A percentile compares a stretch with the other conserved stretches of the same genome.
Evolutionary conservation across 1,140 invertebrate species (phyloP).

Genomic region (Megalopta genalis): DNA sequence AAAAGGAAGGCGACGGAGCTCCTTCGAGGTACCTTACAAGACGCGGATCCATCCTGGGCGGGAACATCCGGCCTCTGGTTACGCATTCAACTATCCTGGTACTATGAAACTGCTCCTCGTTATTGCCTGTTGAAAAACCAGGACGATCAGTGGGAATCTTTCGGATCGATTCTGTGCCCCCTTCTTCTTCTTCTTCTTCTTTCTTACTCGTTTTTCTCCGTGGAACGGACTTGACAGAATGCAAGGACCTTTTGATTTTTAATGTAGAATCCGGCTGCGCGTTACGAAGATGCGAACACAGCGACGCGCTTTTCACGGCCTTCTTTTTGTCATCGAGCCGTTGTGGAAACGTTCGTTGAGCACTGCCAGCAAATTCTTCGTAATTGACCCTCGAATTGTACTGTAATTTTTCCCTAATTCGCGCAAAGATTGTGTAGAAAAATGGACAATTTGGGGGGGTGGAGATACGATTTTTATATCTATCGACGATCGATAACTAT

Average conservation of each 20-base stretch:
- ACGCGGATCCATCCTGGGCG: slow-evolving; percentile 77
- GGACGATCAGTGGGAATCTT: slow-evolving; percentile 55
- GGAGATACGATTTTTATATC: no score
- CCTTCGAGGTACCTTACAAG: slow-evolving; percentile 71
- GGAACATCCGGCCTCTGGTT: slow-evolving; percentile 79
- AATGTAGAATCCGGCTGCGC: no score
- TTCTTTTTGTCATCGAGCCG: no score
- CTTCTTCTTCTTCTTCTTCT: background rate
- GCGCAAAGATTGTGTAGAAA: no score
- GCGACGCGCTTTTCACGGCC: no score
- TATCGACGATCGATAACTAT: no score
- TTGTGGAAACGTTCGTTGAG: no score
- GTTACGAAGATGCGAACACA: no score
- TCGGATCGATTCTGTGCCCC: slow-evolving; percentile 17
- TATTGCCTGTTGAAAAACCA: slow-evolving; percentile 42
- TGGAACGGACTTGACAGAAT: background rate
- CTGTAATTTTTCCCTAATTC: no score
- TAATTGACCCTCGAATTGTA: no score
- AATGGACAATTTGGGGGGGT: no score
- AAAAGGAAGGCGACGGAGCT: slow-evolving; percentile 62
- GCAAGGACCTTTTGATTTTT: slow-evolving; percentile 14
- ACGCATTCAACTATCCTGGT: slow-evolving; percentile 69
- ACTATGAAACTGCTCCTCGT: slow-evolving; percentile 51
- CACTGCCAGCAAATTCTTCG: no score
- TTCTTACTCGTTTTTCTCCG: background rate